Evolutionary conservation across 2,113 vertebrate genomes (phyloP).

Genomic region (Callaeas wilsoni): DNA sequence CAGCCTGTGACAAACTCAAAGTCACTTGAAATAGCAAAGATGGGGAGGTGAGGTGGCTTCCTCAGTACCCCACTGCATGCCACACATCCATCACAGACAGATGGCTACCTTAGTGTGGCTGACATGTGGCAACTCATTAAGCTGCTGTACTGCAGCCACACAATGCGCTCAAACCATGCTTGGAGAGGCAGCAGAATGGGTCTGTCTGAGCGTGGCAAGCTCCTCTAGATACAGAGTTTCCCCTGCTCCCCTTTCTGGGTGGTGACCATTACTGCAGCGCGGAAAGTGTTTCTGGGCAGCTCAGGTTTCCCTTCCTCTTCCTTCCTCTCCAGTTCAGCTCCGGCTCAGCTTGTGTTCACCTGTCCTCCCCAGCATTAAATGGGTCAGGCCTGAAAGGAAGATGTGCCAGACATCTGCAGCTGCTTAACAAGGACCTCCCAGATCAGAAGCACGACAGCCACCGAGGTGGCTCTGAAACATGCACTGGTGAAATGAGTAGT

Average conservation of each 20-base stretch:
- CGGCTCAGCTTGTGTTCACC: neutral
- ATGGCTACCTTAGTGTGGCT: accelerated
- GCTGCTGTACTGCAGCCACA: neutral
- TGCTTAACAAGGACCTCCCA: neutral
- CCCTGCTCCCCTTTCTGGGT: neutral
- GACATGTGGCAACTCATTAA: neutral
- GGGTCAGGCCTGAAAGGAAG: neutral
- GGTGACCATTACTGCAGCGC: accelerated
- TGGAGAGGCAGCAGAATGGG: neutral
- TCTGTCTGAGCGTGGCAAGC: neutral
- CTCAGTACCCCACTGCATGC: neutral
- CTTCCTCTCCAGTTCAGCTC: neutral
- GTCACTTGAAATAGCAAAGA: neutral
- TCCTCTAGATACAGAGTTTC: neutral
- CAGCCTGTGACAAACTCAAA: neutral
- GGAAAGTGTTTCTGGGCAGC: neutral
- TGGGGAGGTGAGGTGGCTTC: neutral
- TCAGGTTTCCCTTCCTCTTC: neutral
- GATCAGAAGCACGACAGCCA: accelerated
- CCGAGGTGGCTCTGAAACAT: neutral
- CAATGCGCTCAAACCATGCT: neutral
- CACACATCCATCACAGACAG: neutral
- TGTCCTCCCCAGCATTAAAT: neutral
- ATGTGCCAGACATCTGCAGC: accelerated
- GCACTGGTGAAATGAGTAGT: accelerated